Percentiles rank a stretch among this genome's conserved stretches.
Conservation (phyloP, 2,113 vertebrate species). For the Morone saxatilis region DNA sequence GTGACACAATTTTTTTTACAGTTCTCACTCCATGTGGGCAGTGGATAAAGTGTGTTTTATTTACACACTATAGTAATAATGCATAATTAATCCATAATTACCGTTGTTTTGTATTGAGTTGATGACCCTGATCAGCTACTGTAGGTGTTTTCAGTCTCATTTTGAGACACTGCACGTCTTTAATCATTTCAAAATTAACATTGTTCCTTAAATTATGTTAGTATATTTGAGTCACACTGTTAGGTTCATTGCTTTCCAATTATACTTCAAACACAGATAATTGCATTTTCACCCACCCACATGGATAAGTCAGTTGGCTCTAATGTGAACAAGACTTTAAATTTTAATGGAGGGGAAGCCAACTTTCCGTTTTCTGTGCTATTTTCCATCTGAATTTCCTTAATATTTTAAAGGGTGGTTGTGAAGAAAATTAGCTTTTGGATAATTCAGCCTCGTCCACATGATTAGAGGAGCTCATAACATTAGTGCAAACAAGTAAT, state of each 20-base stretch:
- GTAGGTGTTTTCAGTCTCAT: not conserved
- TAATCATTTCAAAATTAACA: conserved; percentile 12
- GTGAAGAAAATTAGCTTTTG: not conserved
- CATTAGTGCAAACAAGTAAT: conserved; percentile 14
- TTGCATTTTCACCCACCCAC: conserved; percentile 16
- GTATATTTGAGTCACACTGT: conserved; percentile 7
- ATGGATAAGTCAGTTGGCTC: conserved; percentile 12
- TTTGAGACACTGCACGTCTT: not conserved
- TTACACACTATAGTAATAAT: not conserved
- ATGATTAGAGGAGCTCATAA: conserved; percentile 10
- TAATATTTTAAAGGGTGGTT: not conserved
- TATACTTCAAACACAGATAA: not conserved
- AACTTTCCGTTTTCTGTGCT: not conserved
- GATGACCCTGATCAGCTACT: not conserved
- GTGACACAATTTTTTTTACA: not conserved
- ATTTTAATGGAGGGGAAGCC: not conserved
- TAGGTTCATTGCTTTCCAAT: conserved; percentile 19
- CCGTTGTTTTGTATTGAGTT: not conserved
- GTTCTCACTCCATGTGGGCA: not conserved
- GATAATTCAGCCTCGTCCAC: not conserved
- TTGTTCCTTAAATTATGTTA: not conserved
- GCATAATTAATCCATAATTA: conserved; percentile 7
- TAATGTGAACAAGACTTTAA: not conserved
- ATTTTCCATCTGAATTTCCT: not conserved
- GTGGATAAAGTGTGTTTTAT: not conserved